Percentiles rank a stretch among this genome's conserved stretches.
Evolutionary conservation across 2,888 invertebrate genomes (phyloP).

Genomic region (Napeogenes sylphis): DNA sequence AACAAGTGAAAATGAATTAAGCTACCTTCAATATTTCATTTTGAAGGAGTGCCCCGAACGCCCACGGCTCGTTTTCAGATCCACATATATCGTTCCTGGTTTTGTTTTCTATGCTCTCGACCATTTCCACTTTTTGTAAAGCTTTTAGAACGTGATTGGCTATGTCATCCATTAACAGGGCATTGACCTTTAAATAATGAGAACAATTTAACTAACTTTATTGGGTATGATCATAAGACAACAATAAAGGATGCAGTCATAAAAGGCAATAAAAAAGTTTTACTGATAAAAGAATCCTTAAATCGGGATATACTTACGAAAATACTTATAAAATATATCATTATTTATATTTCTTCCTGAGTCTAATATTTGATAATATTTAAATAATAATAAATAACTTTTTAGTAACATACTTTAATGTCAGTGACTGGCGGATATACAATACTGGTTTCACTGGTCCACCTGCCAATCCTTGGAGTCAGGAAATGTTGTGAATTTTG

Average conservation of each 20-base stretch:
- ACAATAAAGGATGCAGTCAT: neutral
- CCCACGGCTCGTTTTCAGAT: conserved; percentile 48
- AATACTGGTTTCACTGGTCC: conserved; percentile 41
- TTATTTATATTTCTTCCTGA: too few relatives aligned
- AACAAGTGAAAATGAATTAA: neutral
- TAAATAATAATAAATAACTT: neutral
- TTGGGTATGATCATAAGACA: neutral
- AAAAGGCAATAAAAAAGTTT: too few relatives aligned
- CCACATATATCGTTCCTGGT: conserved; percentile 47
- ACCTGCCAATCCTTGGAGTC: conserved; percentile 55
- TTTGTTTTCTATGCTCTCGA: conserved; percentile 28
- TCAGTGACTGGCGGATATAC: conserved; percentile 47
- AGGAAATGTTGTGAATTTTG: conserved; percentile 50
- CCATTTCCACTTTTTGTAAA: conserved; percentile 40
- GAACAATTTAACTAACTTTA: neutral
- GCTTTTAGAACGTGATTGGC: conserved; percentile 59
- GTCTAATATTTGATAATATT: neutral
- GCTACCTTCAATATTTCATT: conserved; percentile 54
- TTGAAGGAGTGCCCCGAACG: conserved; percentile 54
- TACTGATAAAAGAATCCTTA: too few relatives aligned
- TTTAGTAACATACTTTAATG: conserved; percentile 45
- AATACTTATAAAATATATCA: too few relatives aligned
- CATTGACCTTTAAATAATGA: conserved; percentile 47
- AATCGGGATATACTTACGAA: too few relatives aligned
- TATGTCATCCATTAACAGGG: conserved; percentile 62